These are phyloP conservation scores for Anastrepha ludens DNA, from an alignment of 1,140 invertebrate species.

Conservation along the genomic window DNA sequence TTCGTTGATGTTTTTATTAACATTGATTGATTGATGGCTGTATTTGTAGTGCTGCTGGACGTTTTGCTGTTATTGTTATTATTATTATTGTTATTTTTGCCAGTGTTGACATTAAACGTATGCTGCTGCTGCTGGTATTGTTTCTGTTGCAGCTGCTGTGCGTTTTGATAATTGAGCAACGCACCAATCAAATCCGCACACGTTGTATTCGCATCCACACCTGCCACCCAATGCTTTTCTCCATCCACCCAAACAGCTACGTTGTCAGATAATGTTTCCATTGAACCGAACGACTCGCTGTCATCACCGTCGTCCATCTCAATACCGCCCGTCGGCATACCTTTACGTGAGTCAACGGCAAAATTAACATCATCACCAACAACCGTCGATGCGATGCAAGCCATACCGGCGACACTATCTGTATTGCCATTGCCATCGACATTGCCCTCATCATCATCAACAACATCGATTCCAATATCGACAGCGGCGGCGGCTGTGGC, in stretches of 20 bases:
- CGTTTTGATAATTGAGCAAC: conserved; percentile 74
- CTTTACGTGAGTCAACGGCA: not conserved
- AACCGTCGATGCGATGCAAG: not conserved
- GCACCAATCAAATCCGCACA: conserved; percentile 86
- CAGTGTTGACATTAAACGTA: conserved; percentile 38
- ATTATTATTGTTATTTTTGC: conserved; percentile 44
- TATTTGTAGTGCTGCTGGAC: conserved; percentile 14
- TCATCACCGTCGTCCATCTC: conserved; percentile 54
- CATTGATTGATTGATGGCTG: conserved; percentile 59
- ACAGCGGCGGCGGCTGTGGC: not conserved
- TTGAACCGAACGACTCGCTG: conserved; percentile 74
- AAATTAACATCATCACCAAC: conserved; percentile 12
- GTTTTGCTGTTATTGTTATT: conserved; percentile 33
- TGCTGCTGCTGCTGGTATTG: conserved; percentile 57
- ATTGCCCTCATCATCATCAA: conserved; percentile 54
- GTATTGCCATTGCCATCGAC: conserved; percentile 19
- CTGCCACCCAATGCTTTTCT: conserved; percentile 86
- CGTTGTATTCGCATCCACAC: conserved; percentile 83
- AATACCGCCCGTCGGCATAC: not conserved
- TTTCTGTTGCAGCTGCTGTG: conserved; percentile 48
- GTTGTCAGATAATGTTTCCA: conserved; percentile 75
- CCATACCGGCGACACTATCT: conserved; percentile 16
- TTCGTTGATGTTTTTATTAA: conserved; percentile 58
- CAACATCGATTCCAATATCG: conserved; percentile 30
- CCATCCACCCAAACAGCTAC: conserved; percentile 86